These are phyloP conservation scores for Fukomys damarensis DNA, from an alignment of 2,113 vertebrate species.

Conservation along the genomic window DNA sequence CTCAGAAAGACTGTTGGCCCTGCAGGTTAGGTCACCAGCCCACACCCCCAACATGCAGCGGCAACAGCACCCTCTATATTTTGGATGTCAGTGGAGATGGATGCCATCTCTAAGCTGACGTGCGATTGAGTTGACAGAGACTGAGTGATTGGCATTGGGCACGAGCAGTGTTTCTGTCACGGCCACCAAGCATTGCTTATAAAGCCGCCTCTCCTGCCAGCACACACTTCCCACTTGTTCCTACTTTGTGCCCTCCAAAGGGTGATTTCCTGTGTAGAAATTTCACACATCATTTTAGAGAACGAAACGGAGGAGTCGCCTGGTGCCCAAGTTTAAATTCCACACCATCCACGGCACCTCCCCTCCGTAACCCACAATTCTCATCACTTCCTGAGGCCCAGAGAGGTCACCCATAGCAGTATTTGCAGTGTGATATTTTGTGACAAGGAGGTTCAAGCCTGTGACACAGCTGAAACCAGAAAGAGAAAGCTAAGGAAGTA, in stretches of 20 bases:
- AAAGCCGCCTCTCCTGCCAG: slow-evolving; percentile 62
- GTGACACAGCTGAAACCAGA: neutral
- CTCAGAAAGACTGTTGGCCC: neutral
- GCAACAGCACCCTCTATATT: slow-evolving; percentile 51
- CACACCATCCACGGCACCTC: neutral
- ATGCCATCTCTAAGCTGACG: slow-evolving; percentile 68
- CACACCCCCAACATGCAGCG: neutral
- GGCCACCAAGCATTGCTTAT: slow-evolving; percentile 63
- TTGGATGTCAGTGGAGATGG: slow-evolving; percentile 68
- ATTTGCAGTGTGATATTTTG: neutral
- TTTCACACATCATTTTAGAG: slow-evolving; percentile 1
- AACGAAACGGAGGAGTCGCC: slow-evolving; percentile 27
- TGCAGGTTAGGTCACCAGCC: neutral
- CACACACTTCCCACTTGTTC: slow-evolving; percentile 52
- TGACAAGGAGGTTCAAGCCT: slow-evolving; percentile 29
- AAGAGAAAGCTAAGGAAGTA: slow-evolving; percentile 49
- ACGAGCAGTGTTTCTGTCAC: slow-evolving; percentile 77
- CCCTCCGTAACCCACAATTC: neutral
- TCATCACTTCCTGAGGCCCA: neutral
- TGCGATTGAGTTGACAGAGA: slow-evolving; percentile 75
- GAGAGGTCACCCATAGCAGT: neutral
- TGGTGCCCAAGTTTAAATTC: slow-evolving; percentile 5
- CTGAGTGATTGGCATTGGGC: slow-evolving; percentile 73
- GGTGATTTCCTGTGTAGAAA: slow-evolving; percentile 39
- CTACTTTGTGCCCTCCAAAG: slow-evolving; percentile 40